phyloP scores from a whole-genome alignment of 2,113 vertebrate species.

The Vombatus ursinus region DNA sequence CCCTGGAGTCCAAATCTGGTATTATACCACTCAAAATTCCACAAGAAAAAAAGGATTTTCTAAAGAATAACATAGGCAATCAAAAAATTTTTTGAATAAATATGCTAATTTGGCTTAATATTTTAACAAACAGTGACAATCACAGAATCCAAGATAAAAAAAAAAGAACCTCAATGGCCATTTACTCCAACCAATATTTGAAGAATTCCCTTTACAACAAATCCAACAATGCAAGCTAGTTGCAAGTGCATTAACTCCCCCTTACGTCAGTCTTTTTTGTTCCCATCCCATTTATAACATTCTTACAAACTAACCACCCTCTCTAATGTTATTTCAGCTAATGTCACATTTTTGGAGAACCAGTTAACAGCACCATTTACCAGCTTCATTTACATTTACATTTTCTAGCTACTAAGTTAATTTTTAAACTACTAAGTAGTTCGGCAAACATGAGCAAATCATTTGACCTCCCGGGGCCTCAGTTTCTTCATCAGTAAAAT shows the following conservation, averaged over 20 bases:
- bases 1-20: neutral
- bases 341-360: neutral
- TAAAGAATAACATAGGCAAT: neutral
- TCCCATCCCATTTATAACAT: neutral
- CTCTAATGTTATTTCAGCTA: neutral
- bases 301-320: neutral
- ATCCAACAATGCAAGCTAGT: neutral
- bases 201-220: neutral
- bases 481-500: neutral
- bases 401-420: neutral
- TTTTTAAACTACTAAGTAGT: neutral
- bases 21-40: neutral
- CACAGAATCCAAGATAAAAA: neutral
- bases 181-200: neutral
- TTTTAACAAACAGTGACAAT: neutral
- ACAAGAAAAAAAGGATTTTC: neutral
- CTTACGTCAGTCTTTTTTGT: neutral
- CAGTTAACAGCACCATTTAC: neutral
- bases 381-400: neutral
- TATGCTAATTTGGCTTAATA: neutral
- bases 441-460: neutral
- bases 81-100: neutral
- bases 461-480: neutral
- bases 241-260: neutral
- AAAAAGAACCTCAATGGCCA: neutral